phyloP scores from a whole-genome alignment of 2,113 vertebrate species.

The Sorex fumeus region DNA sequence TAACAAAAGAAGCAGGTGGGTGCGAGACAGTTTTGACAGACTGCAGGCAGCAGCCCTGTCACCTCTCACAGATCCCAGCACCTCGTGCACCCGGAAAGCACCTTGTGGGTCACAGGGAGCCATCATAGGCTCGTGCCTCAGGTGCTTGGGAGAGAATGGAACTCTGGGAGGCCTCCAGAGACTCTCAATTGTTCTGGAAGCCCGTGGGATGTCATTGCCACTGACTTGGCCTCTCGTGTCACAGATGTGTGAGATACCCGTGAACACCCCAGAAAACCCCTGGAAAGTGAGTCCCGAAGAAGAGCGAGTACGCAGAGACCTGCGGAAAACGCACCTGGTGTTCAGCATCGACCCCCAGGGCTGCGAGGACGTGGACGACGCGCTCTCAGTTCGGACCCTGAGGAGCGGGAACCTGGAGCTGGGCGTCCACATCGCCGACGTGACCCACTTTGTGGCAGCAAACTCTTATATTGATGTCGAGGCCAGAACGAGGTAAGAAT shows the following conservation, averaged over 20 bases:
- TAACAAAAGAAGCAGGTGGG: not conserved
- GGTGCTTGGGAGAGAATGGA: not conserved
- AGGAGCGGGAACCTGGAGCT: conserved; percentile 92
- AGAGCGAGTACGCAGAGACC: conserved; percentile 82
- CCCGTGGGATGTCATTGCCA: not conserved
- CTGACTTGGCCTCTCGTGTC: conserved; percentile 45
- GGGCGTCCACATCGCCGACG: conserved; percentile 97
- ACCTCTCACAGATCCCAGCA: too few relatives aligned
- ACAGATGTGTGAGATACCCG: conserved; percentile 96
- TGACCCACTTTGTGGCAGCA: conserved; percentile 94
- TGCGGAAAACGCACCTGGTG: conserved; percentile 93
- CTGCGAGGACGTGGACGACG: conserved; percentile 97
- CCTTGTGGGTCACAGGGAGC: not conserved
- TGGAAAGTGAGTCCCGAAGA: conserved; percentile 91
- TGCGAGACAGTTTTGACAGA: not conserved
- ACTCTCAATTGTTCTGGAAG: not conserved
- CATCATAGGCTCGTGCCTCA: not conserved
- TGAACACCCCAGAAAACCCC: conserved; percentile 90
- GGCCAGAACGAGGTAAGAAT: conserved; percentile 92
- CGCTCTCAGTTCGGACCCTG: conserved; percentile 92
- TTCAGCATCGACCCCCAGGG: conserved; percentile 97
- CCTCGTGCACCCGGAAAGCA: too few relatives aligned
- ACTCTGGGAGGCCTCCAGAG: not conserved
- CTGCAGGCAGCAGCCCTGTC: too few relatives aligned
- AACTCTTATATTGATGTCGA: conserved; percentile 94